Base-by-base conservation (phyloP, 2,113 vertebrate species). In the Microtus oregoni region DNA sequence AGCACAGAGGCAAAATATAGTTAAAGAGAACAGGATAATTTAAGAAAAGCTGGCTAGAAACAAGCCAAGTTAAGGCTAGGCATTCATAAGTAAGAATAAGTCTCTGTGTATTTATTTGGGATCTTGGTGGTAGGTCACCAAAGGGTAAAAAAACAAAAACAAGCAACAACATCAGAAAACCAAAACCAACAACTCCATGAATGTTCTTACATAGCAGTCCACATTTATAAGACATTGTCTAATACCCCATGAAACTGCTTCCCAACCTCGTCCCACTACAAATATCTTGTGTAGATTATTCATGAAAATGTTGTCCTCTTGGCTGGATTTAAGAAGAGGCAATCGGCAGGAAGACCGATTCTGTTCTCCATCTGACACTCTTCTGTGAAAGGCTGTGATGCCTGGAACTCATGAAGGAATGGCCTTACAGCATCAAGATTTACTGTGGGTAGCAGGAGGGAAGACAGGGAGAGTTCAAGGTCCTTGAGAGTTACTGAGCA, bases 251-350 rank as follows among this genome's bases (percentile, higher is more conserved):
- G 28, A 76, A 58, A 14, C 28, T 75, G 17, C 26, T 95, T 94
- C 13, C 28, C 13, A 6, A 2, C 26, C 8, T 44, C 68, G 22
- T 70, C 30, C 28, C 26, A 38, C 22, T 41, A 4, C n/a, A 70
- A 79, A 81, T 79, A 92, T 89, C 47, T 83, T 86, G 52, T 22
- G 50, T 73, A 70, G 28, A 20, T 83, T 79, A 61, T 58, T 94
- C 22, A 78, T 24, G 44, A 73, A 30, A 73, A n/a, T 58, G 38
- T 58, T 6, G 44, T 79, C n/a, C 55, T 86, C 63, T 93, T 93
- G 78, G 55, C 47, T 65, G 63, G 73, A 10, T 50, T 70, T 89
- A 77, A 50, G 63, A 88, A 78, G 17, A 20, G 30, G 19, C 13
- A 44, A 4, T 38, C 38, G 86, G 32, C 70, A 93, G 5, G n/a